These are phyloP conservation scores for Gallinago undulata DNA, from an alignment of 2,113 vertebrate species.

Conservation along the genomic window DNA sequence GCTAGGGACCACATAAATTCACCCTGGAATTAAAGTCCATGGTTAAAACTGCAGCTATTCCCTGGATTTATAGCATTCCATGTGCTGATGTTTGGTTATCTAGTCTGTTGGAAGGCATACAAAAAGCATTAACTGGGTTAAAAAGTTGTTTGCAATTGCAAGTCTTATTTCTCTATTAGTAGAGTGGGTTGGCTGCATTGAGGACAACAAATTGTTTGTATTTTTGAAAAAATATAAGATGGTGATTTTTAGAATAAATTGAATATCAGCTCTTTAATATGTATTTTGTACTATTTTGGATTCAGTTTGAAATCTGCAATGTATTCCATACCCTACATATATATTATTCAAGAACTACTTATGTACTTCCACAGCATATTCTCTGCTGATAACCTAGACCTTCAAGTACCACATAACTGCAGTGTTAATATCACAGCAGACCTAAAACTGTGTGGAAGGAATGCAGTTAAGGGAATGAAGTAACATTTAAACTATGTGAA, in stretches of 20 bases:
- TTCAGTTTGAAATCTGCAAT: neutral
- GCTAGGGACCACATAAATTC: conserved; percentile 55
- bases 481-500: conserved; percentile 51
- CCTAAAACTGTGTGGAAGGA: conserved; percentile 27
- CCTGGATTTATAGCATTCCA: conserved; percentile 30
- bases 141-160: conserved; percentile 47
- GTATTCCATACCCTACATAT: neutral
- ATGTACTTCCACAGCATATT: neutral
- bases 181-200: neutral
- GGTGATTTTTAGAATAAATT: neutral
- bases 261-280: neutral
- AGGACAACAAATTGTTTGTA: neutral
- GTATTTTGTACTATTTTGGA: neutral
- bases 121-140: neutral
- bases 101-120: neutral
- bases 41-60: conserved; percentile 48
- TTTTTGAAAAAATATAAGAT: neutral
- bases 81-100: neutral
- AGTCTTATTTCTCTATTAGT: conserved; percentile 7
- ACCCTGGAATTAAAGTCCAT: conserved; percentile 71
- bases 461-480: conserved; percentile 57
- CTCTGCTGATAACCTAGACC: conserved; percentile 5
- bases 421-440: neutral
- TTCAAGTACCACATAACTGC: neutral
- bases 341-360: neutral